phyloP scores from a whole-genome alignment of 2,113 vertebrate species.

The Megaceryle maxima region DNA sequence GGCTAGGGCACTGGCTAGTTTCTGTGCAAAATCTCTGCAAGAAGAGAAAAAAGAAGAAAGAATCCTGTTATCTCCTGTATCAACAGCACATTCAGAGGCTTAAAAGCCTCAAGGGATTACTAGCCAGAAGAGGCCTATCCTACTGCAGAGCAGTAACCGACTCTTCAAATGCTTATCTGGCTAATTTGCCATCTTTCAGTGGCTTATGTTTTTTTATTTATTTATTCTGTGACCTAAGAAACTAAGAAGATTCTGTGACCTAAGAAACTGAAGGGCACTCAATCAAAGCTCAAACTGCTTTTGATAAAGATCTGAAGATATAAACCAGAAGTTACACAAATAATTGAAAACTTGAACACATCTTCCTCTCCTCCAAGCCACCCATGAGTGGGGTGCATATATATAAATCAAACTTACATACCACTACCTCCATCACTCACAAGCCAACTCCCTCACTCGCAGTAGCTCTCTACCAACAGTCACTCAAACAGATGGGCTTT shows the following conservation, averaged over 20 bases:
- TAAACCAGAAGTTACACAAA: neutral
- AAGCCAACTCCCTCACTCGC: neutral
- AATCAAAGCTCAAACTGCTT: neutral
- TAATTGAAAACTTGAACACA: neutral
- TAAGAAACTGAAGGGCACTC: neutral
- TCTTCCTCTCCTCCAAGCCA: neutral
- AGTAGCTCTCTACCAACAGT: neutral
- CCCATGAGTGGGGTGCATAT: neutral
- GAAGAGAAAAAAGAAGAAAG: constrained; percentile 11
- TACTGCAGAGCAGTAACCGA: neutral
- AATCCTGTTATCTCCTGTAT: neutral
- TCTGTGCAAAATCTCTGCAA: constrained; percentile 95
- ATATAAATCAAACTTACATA: rapidly evolving
- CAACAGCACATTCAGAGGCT: neutral
- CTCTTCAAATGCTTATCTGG: neutral
- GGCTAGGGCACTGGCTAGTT: constrained; percentile 87
- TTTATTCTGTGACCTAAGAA: neutral
- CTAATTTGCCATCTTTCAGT: neutral
- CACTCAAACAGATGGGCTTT: neutral
- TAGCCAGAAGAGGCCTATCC: neutral
- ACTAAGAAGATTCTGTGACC: neutral
- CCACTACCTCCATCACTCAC: neutral
- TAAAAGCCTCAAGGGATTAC: neutral
- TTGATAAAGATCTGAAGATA: neutral
- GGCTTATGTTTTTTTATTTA: neutral